Conservation (phyloP, 2,888 invertebrate species). For the Philereme transversata region DNA sequence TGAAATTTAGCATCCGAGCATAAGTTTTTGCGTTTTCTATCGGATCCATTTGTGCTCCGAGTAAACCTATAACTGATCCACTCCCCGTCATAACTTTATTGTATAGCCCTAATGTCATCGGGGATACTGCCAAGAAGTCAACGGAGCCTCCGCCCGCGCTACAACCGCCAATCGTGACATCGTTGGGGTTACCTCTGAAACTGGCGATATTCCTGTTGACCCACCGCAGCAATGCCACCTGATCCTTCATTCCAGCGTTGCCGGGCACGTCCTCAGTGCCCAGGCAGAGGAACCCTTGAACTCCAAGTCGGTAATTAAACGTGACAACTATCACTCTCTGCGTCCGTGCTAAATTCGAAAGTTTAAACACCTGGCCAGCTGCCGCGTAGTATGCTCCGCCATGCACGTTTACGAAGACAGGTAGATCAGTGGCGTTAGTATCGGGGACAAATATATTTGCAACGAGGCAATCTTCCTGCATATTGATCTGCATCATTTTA, state of each 20-base stretch:
- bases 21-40: slow-evolving; percentile 20
- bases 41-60: slow-evolving; percentile 12
- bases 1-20: slow-evolving; percentile 22
- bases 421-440: slow-evolving; percentile 31
- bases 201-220: slow-evolving; percentile 34
- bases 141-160: slow-evolving; percentile 32
- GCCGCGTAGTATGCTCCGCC: slow-evolving; percentile 35
- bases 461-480: slow-evolving; percentile 28
- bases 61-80: slow-evolving; percentile 18
- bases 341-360: slow-evolving; percentile 13
- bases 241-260: slow-evolving; percentile 40
- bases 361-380: slow-evolving; percentile 13
- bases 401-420: slow-evolving; percentile 38
- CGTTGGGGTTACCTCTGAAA: slow-evolving; percentile 39
- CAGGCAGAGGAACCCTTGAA: slow-evolving; percentile 39
- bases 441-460: slow-evolving; percentile 35
- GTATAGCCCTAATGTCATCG: slow-evolving; percentile 31
- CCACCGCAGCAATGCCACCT: slow-evolving; percentile 35
- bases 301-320: slow-evolving; percentile 40
- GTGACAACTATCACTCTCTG: slow-evolving; percentile 35
- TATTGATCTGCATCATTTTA: neutral
- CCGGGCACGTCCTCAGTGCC: slow-evolving; percentile 40
- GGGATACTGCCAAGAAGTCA: slow-evolving; percentile 31
- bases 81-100: slow-evolving; percentile 36
- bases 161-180: slow-evolving; percentile 33